Evolutionary conservation across 1,140 invertebrate species (phyloP), one percentile per base, ranked within the genome.

Genomic region (Aplysia californica): DNA sequence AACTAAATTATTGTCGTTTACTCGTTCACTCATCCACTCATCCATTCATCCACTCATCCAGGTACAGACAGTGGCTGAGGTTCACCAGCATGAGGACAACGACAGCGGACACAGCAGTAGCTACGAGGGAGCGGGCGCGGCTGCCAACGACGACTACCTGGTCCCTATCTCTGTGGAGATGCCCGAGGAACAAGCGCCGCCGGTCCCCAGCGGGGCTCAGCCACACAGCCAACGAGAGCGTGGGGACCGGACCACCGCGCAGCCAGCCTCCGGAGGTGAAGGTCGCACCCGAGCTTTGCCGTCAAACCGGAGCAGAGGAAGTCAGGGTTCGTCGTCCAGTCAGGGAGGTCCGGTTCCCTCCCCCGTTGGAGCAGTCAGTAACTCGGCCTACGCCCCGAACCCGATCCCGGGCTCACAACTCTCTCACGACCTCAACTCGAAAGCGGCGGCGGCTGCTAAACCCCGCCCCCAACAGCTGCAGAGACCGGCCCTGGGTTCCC

Each of bases 41-140:
- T n/a, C n/a, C n/a, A n/a, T n/a, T n/a, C n/a, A n/a, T n/a, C n/a
- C n/a, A n/a, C n/a, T n/a, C n/a, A n/a, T n/a, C n/a, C 71, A 82
- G 56, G 58, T 80, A 20, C 79, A 76, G 20, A 85, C 82, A 10
- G 72, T 70, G 50, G 85, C 79, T 26, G 85, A 87, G 31, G 80
- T 87, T 38, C 84, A 86, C 64, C 61, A 81, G 18, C 70, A 77
- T 35, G 82, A 87, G 21, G 86, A 87, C 66, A 87, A 79, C 70
- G 86, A 87, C 72, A 87, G 86, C 79, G 86, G 86, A 58, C 85
- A 87, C 71, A 85, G 85, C 58, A 87, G 86, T 79, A 84, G 78
- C 23, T 87, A 83, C 74, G 83, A 75, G n/a, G 39, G 33, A 5
- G 21, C 59, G 3, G 61, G 59, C 5, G 83, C 82, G 0, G 81